A percentile compares a stretch with the other conserved stretches of the same genome.
phyloP scores from a whole-genome alignment of 2,888 invertebrate species.

The Spicauda simplicius region DNA sequence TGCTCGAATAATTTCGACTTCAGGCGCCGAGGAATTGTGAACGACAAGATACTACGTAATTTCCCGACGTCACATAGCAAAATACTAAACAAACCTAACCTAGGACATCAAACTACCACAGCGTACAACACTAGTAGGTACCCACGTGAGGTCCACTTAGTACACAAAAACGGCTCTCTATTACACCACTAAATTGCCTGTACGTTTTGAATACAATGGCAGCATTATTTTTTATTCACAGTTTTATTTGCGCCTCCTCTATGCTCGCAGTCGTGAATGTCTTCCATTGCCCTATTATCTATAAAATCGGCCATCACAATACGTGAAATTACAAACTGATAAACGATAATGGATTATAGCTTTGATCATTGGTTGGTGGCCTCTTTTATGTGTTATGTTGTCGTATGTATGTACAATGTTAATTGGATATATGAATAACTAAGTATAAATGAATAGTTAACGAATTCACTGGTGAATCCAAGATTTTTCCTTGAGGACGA shows the following conservation, averaged over 20 bases:
- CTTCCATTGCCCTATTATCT: constrained; percentile 19
- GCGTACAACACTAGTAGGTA: constrained; percentile 39
- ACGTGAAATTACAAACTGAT: constrained; percentile 29
- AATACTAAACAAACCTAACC: constrained; percentile 48
- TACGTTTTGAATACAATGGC: constrained; percentile 78
- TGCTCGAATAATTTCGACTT: no score
- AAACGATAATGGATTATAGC: constrained; percentile 23
- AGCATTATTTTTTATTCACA: constrained; percentile 62
- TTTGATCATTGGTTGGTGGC: constrained; percentile 2
- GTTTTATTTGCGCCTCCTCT: constrained; percentile 49
- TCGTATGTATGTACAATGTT: not conserved
- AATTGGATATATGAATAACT: no score
- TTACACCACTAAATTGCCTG: constrained; percentile 64
- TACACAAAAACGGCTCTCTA: constrained; percentile 66
- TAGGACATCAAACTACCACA: constrained; percentile 45
- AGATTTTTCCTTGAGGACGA: no score
- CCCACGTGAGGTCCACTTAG: constrained; percentile 76
- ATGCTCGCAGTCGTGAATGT: constrained; percentile 23
- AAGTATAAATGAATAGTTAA: no score
- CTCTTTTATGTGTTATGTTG: not conserved
- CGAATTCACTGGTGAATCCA: no score
- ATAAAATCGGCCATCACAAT: constrained; percentile 16
- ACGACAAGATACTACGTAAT: no score
- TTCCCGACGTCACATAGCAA: no score
- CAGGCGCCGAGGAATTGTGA: no score